phyloP scores from a whole-genome alignment of 1,140 invertebrate species.

The Anastrepha ludens region DNA sequence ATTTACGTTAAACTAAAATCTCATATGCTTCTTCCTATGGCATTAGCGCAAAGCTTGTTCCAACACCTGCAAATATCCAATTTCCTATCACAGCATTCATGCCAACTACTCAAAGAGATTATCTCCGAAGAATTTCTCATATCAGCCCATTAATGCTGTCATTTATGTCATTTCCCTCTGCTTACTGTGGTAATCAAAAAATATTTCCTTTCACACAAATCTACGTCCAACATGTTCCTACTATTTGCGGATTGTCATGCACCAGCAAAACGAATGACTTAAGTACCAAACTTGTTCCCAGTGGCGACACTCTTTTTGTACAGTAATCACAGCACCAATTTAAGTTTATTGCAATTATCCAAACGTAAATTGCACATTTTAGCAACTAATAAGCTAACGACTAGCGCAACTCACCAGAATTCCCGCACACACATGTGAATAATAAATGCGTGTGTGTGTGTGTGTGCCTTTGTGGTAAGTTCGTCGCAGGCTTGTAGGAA shows the following conservation, averaged over 20 bases:
- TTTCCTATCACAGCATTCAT: not conserved
- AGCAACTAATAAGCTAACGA: slow-evolving; percentile 47
- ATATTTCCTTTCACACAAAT: not conserved
- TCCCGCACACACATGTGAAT: too few species aligned
- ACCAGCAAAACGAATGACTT: slow-evolving; percentile 66
- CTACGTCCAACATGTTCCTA: not conserved
- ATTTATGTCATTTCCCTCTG: not conserved
- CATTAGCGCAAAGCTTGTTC: not conserved
- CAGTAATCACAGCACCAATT: slow-evolving; percentile 21
- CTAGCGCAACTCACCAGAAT: too few species aligned
- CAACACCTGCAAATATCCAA: not conserved
- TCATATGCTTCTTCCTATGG: not conserved
- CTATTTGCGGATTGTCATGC: not conserved
- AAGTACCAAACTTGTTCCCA: slow-evolving; percentile 67
- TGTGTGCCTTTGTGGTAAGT: not conserved
- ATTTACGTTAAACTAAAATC: not conserved
- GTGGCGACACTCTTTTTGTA: not conserved
- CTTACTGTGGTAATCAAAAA: slow-evolving; percentile 34
- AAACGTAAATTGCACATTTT: slow-evolving; percentile 57
- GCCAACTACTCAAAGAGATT: not conserved
- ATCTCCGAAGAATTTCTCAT: slow-evolving; percentile 27
- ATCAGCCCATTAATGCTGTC: slow-evolving; percentile 17
- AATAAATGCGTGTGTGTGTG: not conserved
- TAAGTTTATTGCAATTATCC: slow-evolving; percentile 50
- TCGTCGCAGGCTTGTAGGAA: not conserved